These are phyloP conservation scores for Amazona guildingii DNA, from an alignment of 2,113 vertebrate species.

Conservation along the genomic window DNA sequence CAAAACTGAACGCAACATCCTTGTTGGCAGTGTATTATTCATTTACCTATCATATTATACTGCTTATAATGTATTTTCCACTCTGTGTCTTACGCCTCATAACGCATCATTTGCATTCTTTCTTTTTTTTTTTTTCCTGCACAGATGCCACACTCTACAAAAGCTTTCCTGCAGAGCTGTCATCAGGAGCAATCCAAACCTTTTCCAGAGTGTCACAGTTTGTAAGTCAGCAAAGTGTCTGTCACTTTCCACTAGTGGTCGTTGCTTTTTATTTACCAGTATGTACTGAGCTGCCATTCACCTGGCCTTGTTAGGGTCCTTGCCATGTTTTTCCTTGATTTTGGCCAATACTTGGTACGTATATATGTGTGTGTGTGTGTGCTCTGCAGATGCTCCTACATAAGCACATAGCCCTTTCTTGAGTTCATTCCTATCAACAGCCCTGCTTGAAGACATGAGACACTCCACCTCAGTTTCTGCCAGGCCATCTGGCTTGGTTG, in stretches of 20 bases:
- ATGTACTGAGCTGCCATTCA: background rate
- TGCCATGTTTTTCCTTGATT: background rate
- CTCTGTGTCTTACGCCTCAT: background rate
- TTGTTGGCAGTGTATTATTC: background rate
- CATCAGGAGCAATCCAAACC: background rate
- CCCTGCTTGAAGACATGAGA: background rate
- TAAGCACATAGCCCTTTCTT: background rate
- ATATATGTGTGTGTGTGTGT: background rate
- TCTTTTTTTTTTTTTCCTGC: background rate
- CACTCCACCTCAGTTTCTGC: background rate
- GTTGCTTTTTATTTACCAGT: background rate
- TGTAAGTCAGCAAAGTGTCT: background rate
- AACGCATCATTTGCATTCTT: background rate
- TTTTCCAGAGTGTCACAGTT: background rate
- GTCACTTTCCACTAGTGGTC: background rate
- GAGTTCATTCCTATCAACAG: background rate
- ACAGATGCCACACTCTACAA: background rate
- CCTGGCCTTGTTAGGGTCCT: background rate
- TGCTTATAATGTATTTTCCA: conserved; percentile 13
- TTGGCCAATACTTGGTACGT: background rate
- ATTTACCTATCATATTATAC: conserved; percentile 2
- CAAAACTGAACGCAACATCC: background rate
- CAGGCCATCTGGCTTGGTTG: background rate
- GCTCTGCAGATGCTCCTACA: background rate
- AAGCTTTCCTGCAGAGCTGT: background rate